Evolutionary conservation across 2,888 invertebrate genomes (phyloP).

Genomic region (Napeogenes sylphis): DNA sequence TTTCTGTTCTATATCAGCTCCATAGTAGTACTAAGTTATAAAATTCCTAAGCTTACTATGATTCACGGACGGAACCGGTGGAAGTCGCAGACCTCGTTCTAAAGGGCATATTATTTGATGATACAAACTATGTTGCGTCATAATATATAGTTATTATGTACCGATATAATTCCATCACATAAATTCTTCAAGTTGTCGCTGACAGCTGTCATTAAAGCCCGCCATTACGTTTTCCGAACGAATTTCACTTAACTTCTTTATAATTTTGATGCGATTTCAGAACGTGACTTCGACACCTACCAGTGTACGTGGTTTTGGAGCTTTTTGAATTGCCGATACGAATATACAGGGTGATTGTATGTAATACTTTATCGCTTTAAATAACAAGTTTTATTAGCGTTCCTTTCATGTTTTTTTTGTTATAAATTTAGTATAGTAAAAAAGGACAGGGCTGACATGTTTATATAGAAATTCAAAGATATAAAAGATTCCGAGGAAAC

Average conservation of each 20-base stretch:
- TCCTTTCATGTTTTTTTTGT: too few species aligned
- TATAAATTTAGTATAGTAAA: too few species aligned
- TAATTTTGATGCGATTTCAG: constrained; percentile 70
- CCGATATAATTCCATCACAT: constrained; percentile 37
- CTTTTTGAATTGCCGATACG: constrained; percentile 22
- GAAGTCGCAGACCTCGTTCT: neutral
- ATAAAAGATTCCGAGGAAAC: too few species aligned
- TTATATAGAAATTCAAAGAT: too few species aligned
- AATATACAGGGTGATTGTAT: constrained; percentile 35
- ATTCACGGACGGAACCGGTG: too few species aligned
- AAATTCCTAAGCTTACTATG: too few species aligned
- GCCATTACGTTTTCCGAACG: constrained; percentile 39
- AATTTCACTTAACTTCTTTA: constrained; percentile 69
- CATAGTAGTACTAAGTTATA: too few species aligned
- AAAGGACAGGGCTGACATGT: too few species aligned
- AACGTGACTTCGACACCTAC: constrained; percentile 69
- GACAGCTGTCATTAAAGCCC: constrained; percentile 40
- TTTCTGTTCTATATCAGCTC: too few species aligned
- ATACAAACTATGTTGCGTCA: constrained; percentile 29
- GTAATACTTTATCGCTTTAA: neutral
- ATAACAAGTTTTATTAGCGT: neutral
- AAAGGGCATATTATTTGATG: constrained; percentile 3
- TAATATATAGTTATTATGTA: constrained; percentile 36
- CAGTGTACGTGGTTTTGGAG: constrained; percentile 38
- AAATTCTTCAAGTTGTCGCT: constrained; percentile 32